Evolutionary conservation across 2,888 invertebrate genomes (phyloP).

Genomic region (Arenicola marina): DNA sequence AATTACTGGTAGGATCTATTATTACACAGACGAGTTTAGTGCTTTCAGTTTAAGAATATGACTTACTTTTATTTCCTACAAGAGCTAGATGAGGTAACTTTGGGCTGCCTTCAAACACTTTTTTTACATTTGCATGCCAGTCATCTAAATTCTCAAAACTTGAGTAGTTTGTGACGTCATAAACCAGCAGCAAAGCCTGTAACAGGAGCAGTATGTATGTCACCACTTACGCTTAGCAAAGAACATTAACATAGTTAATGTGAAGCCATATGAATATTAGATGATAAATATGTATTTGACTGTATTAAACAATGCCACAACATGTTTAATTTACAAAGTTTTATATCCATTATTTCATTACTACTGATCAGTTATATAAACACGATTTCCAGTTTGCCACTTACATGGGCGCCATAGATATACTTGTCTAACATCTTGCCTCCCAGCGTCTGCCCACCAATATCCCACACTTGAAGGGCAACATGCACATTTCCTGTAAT

Average conservation of each 20-base stretch:
- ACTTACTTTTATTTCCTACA: slow-evolving; percentile 65
- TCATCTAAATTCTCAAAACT: slow-evolving; percentile 78
- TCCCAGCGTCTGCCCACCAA: slow-evolving; percentile 77
- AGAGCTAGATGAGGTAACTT: slow-evolving; percentile 62
- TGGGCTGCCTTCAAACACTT: slow-evolving; percentile 51
- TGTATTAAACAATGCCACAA: too few species aligned
- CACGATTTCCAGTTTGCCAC: slow-evolving; percentile 17
- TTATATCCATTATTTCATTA: too few species aligned
- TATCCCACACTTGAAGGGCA: slow-evolving; percentile 80
- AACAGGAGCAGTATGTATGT: too few species aligned
- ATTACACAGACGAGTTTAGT: background rate
- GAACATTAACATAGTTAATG: too few species aligned
- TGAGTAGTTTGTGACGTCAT: slow-evolving; percentile 79
- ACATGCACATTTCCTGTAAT: slow-evolving; percentile 66
- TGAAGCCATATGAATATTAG: too few species aligned
- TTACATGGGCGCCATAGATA: slow-evolving; percentile 63
- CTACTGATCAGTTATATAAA: too few species aligned
- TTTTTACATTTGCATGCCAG: slow-evolving; percentile 69
- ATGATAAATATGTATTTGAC: too few species aligned
- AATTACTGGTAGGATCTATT: background rate
- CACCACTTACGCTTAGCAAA: too few species aligned
- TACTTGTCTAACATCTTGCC: slow-evolving; percentile 77
- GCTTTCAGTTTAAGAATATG: background rate
- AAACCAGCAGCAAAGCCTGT: slow-evolving; percentile 78
- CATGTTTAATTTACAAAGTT: too few species aligned